Percentiles rank a stretch among this genome's conserved stretches.
Conservation (phyloP, 2,888 invertebrate genomes). For the Cerceris rybyensis region DNA sequence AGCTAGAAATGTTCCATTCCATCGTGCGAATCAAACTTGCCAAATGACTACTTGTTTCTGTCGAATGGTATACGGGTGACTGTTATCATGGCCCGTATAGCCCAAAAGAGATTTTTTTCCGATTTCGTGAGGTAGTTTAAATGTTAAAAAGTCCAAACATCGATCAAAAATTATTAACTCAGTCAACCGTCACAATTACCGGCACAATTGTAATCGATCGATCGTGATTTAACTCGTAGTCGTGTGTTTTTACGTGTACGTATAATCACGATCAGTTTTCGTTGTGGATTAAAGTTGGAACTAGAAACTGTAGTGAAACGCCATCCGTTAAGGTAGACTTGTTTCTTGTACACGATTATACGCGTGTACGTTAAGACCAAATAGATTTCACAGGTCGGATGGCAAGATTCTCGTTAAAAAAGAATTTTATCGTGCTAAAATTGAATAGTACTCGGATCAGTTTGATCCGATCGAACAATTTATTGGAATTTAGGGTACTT, state of each 20-base stretch:
- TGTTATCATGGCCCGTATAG: too few species aligned
- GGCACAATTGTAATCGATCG: constrained; percentile 33
- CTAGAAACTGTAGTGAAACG: constrained; percentile 2
- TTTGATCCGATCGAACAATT: neutral
- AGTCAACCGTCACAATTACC: neutral
- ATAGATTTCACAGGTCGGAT: constrained; percentile 12
- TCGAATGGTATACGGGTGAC: too few species aligned
- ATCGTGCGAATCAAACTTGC: too few species aligned
- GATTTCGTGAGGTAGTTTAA: too few species aligned
- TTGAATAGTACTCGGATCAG: neutral
- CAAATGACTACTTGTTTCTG: too few species aligned
- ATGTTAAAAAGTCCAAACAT: too few species aligned
- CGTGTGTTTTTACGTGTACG: constrained; percentile 19
- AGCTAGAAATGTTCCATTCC: too few species aligned
- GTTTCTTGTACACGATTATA: constrained; percentile 17
- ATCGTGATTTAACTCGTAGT: constrained; percentile 25
- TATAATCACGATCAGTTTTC: constrained; percentile 19
- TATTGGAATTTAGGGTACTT: neutral
- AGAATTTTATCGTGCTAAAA: neutral
- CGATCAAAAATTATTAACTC: too few species aligned
- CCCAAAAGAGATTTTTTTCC: too few species aligned
- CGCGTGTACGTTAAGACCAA: constrained; percentile 20
- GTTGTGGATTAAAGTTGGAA: constrained; percentile 7
- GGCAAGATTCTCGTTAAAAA: constrained; percentile 8
- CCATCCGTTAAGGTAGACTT: constrained; percentile 7